These are phyloP conservation scores for Gastracanthus pulcherrimus DNA, from an alignment of 2,888 invertebrate species.

Conservation along the genomic window DNA sequence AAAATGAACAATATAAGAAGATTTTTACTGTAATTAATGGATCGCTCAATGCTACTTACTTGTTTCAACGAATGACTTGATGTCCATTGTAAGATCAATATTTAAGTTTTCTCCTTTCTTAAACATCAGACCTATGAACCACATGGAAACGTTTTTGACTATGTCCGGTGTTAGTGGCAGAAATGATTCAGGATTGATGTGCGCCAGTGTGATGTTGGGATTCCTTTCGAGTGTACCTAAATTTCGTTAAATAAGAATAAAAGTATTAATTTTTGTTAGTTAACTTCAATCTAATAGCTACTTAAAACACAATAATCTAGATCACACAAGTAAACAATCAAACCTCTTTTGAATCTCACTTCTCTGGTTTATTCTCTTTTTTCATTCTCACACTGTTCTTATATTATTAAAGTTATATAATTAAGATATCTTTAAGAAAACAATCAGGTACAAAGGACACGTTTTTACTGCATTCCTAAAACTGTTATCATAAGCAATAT, in stretches of 20 bases:
- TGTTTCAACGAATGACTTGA: constrained; percentile 92
- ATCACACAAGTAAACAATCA: too few species aligned
- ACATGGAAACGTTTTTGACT: constrained; percentile 88
- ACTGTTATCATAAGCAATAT: too few species aligned
- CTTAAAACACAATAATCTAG: too few species aligned
- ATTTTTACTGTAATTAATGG: too few species aligned
- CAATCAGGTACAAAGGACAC: too few species aligned
- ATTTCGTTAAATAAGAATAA: constrained; percentile 18
- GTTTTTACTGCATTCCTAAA: too few species aligned
- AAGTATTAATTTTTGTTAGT: not conserved
- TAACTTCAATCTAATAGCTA: not conserved
- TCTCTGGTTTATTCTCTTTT: too few species aligned
- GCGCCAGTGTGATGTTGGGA: constrained; percentile 93
- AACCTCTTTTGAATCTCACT: too few species aligned
- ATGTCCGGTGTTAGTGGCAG: constrained; percentile 79
- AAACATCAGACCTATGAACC: constrained; percentile 98
- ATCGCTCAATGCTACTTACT: too few species aligned
- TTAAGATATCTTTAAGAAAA: too few species aligned
- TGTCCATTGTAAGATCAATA: constrained; percentile 95
- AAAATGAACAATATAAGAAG: not conserved
- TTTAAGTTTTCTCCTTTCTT: constrained; percentile 92
- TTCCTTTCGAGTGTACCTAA: constrained; percentile 88
- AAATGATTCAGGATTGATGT: constrained; percentile 96
- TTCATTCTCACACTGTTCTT: too few species aligned
- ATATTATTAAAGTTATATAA: too few species aligned